A percentile compares a stretch with the other conserved stretches of the same genome.
Evolutionary conservation across 2,113 vertebrate species (phyloP).

Genomic region (Seriola dumerili): DNA sequence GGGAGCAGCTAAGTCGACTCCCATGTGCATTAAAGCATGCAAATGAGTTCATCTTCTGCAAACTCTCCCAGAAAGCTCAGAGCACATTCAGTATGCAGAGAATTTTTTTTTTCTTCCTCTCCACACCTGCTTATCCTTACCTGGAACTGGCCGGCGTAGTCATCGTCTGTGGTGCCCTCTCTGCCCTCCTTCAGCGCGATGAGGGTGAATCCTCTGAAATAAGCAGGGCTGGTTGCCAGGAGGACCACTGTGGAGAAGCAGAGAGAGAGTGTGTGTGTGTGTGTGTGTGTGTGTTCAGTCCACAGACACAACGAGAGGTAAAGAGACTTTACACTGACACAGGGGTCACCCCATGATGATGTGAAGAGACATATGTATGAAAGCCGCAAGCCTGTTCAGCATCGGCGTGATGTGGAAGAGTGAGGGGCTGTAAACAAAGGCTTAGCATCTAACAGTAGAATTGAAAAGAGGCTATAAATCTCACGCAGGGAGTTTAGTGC

Average conservation of each 20-base stretch:
- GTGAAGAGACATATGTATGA: background rate
- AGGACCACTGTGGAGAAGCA: constrained; percentile 88
- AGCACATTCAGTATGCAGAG: background rate
- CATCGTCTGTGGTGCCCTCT: constrained; percentile 91
- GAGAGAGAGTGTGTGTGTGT: background rate
- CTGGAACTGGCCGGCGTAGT: constrained; percentile 95
- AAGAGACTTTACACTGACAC: background rate
- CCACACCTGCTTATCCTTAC: constrained; percentile 79
- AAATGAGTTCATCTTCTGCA: constrained; percentile 29
- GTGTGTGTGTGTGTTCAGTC: constrained; percentile 12
- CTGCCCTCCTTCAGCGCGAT: constrained; percentile 94
- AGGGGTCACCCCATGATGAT: background rate
- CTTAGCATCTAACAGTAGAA: constrained; percentile 19
- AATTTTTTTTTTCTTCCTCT: background rate
- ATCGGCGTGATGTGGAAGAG: constrained; percentile 21
- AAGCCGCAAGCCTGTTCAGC: constrained; percentile 11
- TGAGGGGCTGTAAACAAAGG: constrained; percentile 32
- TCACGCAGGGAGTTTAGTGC: background rate
- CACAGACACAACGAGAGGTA: constrained; percentile 2
- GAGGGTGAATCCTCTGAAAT: constrained; percentile 95
- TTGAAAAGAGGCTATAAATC: constrained; percentile 12
- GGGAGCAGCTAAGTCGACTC: constrained; percentile 33
- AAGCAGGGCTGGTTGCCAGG: constrained; percentile 91
- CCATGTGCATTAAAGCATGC: constrained; percentile 36
- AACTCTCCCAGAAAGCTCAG: constrained; percentile 19